Evolutionary conservation across 1,140 invertebrate species (phyloP), one percentile per base, ranked within the genome.

Genomic region (Danaus plexippus): DNA sequence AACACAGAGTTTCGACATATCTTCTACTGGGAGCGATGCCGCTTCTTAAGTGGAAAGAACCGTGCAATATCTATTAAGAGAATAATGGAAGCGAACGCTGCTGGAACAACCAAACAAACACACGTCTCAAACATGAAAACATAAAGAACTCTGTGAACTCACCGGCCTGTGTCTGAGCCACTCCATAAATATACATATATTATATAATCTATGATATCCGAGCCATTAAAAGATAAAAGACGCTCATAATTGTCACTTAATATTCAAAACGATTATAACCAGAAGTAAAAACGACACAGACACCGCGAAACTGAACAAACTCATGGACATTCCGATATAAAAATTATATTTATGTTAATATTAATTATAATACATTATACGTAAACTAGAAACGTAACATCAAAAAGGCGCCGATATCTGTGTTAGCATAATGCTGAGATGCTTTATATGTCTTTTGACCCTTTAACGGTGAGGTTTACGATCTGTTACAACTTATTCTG

Each of bases 51-150:
- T 56, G 59, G 43, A 52, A 46, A 51, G 43, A 61, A 52, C 59
- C 59, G 59, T 61, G 59, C 59, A 51, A 61, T 61, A 49, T 61
- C 53, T 61, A 61, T 55, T 55, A 55, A 52, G 48, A 56, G 49
- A 9, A 61, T 56, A 61, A 61, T 61, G 54, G 59, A 60, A 12
- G 52, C 8, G 44, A 48, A 43, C 53, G 45, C 54, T 32, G 55
- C 18, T 52, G 52, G 32, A 47, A 41, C 13, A 12, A 15, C 41
- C 49, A 49, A 51, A 52, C 59, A 61, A 61, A 61, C 59, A 60
- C 22, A 44, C 22, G 9, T n/a, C 41, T 52, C 44, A 47, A 43
- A 13, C 43, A 42, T 22, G 51, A 49, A 32, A 22, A 42, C 47
- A 18, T 32, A 55, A 32, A 55, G 22, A 15, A 44, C 53, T 46